Conservation (phyloP, 2,797 vertebrate species). For the Microctenopoma lineatum region DNA sequence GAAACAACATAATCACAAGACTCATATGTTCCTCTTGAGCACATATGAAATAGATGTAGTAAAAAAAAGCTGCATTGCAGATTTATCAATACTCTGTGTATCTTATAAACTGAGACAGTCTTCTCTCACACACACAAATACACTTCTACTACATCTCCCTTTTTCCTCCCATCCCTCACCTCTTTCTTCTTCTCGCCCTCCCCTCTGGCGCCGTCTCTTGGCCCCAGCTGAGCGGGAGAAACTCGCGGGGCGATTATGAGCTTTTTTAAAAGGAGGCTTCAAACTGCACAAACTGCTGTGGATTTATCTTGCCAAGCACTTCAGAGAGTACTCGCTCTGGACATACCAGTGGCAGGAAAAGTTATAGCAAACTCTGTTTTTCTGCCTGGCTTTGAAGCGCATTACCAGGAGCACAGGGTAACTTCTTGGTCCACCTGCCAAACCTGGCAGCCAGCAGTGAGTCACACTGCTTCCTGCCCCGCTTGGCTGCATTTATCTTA, state of each 20-base stretch:
- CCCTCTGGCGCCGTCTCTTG: conserved; percentile 5
- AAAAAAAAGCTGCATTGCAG: too few relatives aligned
- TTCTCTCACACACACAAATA: background rate
- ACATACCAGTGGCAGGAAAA: conserved; percentile 40
- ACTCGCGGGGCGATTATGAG: conserved; percentile 28
- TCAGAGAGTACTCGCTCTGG: conserved; percentile 27
- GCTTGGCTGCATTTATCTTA: conserved; percentile 23
- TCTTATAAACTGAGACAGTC: too few relatives aligned
- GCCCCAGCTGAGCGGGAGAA: background rate
- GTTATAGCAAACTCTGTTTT: conserved; percentile 39
- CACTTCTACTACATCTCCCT: background rate
- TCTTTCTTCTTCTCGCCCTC: conserved; percentile 7
- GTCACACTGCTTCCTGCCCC: conserved; percentile 42
- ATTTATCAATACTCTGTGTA: too few relatives aligned
- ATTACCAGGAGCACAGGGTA: conserved; percentile 53
- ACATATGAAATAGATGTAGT: too few relatives aligned
- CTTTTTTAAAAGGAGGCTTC: conserved; percentile 46
- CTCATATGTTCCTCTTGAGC: too few relatives aligned
- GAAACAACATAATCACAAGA: too few relatives aligned
- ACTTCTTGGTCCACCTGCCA: conserved; percentile 55
- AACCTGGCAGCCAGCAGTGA: conserved; percentile 45
- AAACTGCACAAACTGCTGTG: conserved; percentile 37
- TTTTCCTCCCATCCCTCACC: background rate
- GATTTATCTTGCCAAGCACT: conserved; percentile 46
- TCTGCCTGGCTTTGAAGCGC: conserved; percentile 36